Percentiles rank a stretch among this genome's conserved stretches.
Evolutionary conservation across 2,113 vertebrate genomes (phyloP).

Genomic region (Noturus placidus): DNA sequence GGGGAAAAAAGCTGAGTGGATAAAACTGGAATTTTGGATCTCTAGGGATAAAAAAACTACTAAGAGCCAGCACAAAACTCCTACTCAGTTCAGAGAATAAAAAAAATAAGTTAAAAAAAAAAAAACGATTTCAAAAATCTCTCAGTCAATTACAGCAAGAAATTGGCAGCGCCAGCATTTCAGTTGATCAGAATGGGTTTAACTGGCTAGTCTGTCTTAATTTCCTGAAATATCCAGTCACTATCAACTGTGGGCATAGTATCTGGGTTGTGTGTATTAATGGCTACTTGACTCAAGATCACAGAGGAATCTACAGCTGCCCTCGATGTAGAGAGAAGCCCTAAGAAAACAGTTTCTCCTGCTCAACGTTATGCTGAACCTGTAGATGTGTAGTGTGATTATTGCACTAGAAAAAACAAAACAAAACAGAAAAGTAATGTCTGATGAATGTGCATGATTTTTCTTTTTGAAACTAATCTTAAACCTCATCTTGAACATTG

Average conservation of each 20-base stretch:
- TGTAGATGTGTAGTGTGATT: not conserved
- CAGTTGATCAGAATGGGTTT: not conserved
- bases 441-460: not conserved
- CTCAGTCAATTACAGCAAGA: not conserved
- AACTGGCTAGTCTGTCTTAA: not conserved
- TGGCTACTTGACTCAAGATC: not conserved
- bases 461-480: not conserved
- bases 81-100: not conserved
- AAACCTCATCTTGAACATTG: not conserved
- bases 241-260: not conserved
- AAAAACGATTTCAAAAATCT: not conserved
- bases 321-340: not conserved
- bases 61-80: not conserved
- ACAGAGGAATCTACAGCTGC: not conserved
- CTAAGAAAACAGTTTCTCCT: not conserved
- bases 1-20: not conserved
- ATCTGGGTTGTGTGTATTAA: not conserved
- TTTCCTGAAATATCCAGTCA: slow-evolving; percentile 7
- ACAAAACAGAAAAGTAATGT: not conserved
- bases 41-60: not conserved
- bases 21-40: not conserved
- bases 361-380: not conserved
- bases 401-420: not conserved
- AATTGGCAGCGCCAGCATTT: not conserved
- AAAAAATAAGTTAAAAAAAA: not conserved